Evolutionary conservation across 2,797 vertebrate genomes (phyloP).

Genomic region (Sebastes diaconus): DNA sequence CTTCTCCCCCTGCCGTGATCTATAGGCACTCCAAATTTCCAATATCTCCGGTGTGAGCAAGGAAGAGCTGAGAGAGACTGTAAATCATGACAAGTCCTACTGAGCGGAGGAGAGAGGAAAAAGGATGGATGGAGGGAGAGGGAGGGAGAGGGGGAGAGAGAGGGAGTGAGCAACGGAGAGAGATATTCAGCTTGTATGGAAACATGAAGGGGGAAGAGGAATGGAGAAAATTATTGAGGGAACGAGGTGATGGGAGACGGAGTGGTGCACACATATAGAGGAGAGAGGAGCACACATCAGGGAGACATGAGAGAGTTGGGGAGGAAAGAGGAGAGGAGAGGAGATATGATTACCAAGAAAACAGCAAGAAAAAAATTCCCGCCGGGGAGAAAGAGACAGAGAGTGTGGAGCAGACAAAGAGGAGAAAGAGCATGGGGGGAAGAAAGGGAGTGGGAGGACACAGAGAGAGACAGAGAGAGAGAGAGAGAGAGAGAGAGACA

Average conservation of each 20-base stretch:
- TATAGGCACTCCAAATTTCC: slow-evolving; percentile 82
- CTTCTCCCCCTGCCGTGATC: slow-evolving; percentile 74
- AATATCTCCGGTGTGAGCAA: slow-evolving; percentile 77
- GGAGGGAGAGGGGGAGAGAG: slow-evolving; percentile 20
- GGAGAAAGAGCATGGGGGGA: slow-evolving; percentile 67
- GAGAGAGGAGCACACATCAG: slow-evolving; percentile 64
- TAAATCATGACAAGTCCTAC: slow-evolving; percentile 79
- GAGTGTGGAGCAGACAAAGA: slow-evolving; percentile 71
- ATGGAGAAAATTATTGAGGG: slow-evolving; percentile 65
- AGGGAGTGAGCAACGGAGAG: slow-evolving; percentile 50
- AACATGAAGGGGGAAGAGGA: slow-evolving; percentile 61
- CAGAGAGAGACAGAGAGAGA: slow-evolving; percentile 35
- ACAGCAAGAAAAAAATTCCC: slow-evolving; percentile 69
- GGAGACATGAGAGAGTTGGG: slow-evolving; percentile 72
- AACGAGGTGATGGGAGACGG: slow-evolving; percentile 61
- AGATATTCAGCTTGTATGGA: slow-evolving; percentile 63
- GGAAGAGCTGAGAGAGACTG: slow-evolving; percentile 75
- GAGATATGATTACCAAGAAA: slow-evolving; percentile 82
- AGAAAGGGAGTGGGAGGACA: slow-evolving; percentile 75
- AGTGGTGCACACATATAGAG: slow-evolving; percentile 52
- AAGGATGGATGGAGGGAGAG: slow-evolving; percentile 50
- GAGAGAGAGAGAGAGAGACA: slow-evolving; percentile 40
- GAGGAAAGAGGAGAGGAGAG: slow-evolving; percentile 61
- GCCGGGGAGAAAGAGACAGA: slow-evolving; percentile 66
- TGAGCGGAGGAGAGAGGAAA: slow-evolving; percentile 54